Conservation (phyloP, 2,113 vertebrate genomes). For the Terrapene triunguis region DNA sequence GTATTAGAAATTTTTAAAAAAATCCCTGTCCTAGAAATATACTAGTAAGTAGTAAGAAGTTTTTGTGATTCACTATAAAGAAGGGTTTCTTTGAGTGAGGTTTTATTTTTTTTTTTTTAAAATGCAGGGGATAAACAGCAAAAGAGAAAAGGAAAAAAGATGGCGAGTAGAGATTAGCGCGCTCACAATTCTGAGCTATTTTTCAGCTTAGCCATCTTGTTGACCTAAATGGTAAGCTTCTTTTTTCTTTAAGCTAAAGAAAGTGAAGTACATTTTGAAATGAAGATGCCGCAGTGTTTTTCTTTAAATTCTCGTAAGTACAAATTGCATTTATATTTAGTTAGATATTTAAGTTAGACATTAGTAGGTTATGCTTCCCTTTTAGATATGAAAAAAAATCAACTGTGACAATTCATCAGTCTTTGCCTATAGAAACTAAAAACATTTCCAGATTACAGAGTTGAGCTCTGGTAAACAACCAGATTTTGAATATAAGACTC, state of each 20-base stretch:
- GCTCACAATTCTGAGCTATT: neutral
- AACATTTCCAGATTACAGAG: too few species aligned
- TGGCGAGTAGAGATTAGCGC: neutral
- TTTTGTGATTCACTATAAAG: neutral
- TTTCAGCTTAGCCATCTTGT: neutral
- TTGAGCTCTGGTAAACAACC: too few species aligned
- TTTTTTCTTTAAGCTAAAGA: neutral
- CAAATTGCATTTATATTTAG: neutral
- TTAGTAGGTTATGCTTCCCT: neutral
- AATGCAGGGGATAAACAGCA: neutral
- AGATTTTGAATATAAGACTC: too few species aligned
- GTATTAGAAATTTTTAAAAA: neutral
- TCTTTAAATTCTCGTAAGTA: neutral
- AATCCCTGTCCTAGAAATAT: neutral
- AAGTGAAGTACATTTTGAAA: neutral
- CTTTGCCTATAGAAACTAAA: too few species aligned
- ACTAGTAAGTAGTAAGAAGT: neutral
- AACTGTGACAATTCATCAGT: neutral
- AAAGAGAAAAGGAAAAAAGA: neutral
- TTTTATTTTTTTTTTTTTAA: too few species aligned
- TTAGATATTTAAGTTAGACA: neutral
- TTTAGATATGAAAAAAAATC: neutral
- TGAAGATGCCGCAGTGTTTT: neutral
- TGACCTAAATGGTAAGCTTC: neutral
- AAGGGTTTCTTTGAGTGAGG: neutral